These are phyloP conservation scores for Zaprionus ornatus DNA, from an alignment of 1,140 invertebrate species.

Conservation along the genomic window DNA sequence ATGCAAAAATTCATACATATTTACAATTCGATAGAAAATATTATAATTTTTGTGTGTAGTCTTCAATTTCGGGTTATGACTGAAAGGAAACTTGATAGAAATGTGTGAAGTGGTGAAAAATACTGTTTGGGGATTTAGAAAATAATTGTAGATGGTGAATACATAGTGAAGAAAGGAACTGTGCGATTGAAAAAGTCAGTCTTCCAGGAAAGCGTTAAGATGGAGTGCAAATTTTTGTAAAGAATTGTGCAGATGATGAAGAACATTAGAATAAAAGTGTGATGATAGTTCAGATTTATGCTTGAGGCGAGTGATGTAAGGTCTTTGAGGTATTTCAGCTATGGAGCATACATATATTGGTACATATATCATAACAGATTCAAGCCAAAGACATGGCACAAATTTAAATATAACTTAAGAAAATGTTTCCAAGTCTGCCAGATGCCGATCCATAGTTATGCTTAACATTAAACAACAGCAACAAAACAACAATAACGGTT, in stretches of 20 bases:
- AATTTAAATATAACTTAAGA: conserved; percentile 50
- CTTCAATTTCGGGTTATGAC: conserved; percentile 41
- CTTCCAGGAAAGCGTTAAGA: conserved; percentile 43
- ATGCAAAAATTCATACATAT: conserved; percentile 80
- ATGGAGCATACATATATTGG: conserved; percentile 55
- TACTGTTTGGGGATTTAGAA: conserved; percentile 51
- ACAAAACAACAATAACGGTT: conserved; percentile 77
- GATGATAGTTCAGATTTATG: conserved; percentile 8
- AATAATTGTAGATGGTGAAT: conserved; percentile 11
- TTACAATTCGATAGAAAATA: conserved; percentile 76
- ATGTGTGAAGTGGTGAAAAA: conserved; percentile 37
- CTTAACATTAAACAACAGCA: conserved; percentile 80
- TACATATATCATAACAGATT: conserved; percentile 50
- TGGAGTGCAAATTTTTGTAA: conserved; percentile 2
- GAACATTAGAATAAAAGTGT: neutral
- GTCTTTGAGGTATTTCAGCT: conserved; percentile 73
- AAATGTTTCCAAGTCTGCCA: conserved; percentile 47
- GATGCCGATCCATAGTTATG: conserved; percentile 60
- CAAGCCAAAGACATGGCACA: conserved; percentile 75
- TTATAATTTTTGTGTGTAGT: conserved; percentile 68
- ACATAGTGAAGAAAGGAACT: conserved; percentile 48
- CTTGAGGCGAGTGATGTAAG: conserved; percentile 13
- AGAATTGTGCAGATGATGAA: neutral
- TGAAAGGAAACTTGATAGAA: conserved; percentile 20
- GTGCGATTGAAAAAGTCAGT: conserved; percentile 55